phyloP scores from a whole-genome alignment of 2,797 vertebrate genomes.

The Spondyliosoma cantharus region DNA sequence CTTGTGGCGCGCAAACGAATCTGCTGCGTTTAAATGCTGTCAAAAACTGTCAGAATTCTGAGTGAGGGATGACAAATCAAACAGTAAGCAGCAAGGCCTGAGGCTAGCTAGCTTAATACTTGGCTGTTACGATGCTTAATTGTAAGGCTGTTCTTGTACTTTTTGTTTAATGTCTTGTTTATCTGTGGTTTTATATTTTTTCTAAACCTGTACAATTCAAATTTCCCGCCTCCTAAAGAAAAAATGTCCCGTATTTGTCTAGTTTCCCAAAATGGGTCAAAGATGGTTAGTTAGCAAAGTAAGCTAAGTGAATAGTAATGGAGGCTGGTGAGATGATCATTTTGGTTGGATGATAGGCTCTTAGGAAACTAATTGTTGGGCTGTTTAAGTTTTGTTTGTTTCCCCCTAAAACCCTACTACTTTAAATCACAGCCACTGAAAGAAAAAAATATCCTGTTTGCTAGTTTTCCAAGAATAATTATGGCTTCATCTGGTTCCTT shows the following conservation, averaged over 20 bases:
- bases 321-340: neutral
- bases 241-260: neutral
- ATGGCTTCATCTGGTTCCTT: too few species aligned
- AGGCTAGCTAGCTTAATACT: neutral
- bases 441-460: too few species aligned
- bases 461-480: too few species aligned
- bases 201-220: neutral
- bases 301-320: neutral
- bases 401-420: too few species aligned
- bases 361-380: too few species aligned
- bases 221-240: neutral
- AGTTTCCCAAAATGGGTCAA: neutral
- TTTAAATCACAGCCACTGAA: too few species aligned
- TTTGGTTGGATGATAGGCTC: too few species aligned
- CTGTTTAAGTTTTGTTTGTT: too few species aligned
- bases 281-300: neutral
- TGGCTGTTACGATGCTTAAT: fast-evolving
- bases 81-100: too few species aligned
- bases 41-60: conserved; percentile 8
- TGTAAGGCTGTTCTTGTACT: neutral
- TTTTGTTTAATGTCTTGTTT: neutral
- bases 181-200: too few species aligned
- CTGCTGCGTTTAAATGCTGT: conserved; percentile 44
- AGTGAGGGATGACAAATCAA: fast-evolving
- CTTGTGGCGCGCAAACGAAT: neutral